These are phyloP conservation scores for Chunga burmeisteri DNA, from an alignment of 2,113 vertebrate genomes.

Conservation along the genomic window DNA sequence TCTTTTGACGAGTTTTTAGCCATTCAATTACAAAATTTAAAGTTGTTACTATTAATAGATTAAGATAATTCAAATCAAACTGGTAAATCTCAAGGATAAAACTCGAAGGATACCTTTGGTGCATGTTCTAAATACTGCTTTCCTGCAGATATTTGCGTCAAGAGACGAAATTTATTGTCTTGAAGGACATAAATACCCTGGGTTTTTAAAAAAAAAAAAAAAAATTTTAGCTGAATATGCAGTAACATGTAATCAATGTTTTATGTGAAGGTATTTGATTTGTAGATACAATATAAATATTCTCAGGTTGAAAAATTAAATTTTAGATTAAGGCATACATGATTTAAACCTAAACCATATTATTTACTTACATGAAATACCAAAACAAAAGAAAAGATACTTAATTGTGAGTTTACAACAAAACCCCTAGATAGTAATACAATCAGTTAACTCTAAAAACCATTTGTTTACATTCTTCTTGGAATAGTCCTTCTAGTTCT, in stretches of 20 bases:
- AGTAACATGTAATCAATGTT: background rate
- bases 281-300: background rate
- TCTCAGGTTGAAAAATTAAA: background rate
- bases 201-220: background rate
- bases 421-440: background rate
- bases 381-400: background rate
- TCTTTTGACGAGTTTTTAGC: background rate
- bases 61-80: background rate
- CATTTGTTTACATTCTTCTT: background rate
- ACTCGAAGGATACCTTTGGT: conserved; percentile 82
- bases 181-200: conserved; percentile 97
- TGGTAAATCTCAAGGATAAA: background rate
- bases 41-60: background rate
- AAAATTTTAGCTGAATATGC: background rate
- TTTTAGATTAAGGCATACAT: background rate
- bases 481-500: background rate
- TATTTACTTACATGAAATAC: background rate
- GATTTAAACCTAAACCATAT: background rate
- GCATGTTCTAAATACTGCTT: conserved; percentile 94
- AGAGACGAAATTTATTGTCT: conserved; percentile 91
- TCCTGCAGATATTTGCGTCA: conserved; percentile 90
- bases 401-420: background rate
- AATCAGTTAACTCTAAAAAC: background rate
- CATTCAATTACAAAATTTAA: background rate
- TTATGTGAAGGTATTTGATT: background rate